A percentile compares a stretch with the other conserved stretches of the same genome.
These are phyloP conservation scores for Chascanopsetta lugubris DNA, from an alignment of 2,113 vertebrate genomes.

Conservation along the genomic window DNA sequence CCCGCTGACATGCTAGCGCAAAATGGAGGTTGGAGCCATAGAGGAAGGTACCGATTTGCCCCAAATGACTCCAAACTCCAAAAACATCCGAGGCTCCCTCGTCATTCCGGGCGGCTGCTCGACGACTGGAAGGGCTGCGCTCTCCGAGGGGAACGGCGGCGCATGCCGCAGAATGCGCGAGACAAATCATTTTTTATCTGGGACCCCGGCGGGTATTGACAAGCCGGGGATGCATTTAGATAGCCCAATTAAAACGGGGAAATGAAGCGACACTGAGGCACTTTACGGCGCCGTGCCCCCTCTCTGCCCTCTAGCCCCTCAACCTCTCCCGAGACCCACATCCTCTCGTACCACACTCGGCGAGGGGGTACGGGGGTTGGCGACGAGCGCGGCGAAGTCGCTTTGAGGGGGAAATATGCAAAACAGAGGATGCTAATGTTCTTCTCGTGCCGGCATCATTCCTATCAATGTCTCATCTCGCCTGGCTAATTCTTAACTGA, in stretches of 20 bases:
- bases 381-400: slow-evolving; percentile 26
- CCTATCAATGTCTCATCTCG: slow-evolving; percentile 17
- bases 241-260: slow-evolving; percentile 83
- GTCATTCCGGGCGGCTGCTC: slow-evolving; percentile 65
- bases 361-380: slow-evolving; percentile 19
- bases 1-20: slow-evolving; percentile 23
- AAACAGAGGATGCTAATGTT: slow-evolving; percentile 12
- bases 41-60: slow-evolving; percentile 25
- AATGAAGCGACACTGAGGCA: slow-evolving; percentile 76
- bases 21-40: neutral
- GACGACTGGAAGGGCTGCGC: slow-evolving; percentile 60
- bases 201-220: slow-evolving; percentile 80
- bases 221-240: slow-evolving; percentile 84
- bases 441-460: slow-evolving; percentile 21
- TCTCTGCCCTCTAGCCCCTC: slow-evolving; percentile 53
- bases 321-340: slow-evolving; percentile 56
- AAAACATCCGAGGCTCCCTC: slow-evolving; percentile 52
- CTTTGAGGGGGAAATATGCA: slow-evolving; percentile 44
- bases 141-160: slow-evolving; percentile 66
- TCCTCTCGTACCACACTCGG: slow-evolving; percentile 36
- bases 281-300: slow-evolving; percentile 61
- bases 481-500: slow-evolving; percentile 20
- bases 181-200: slow-evolving; percentile 83
- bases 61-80: slow-evolving; percentile 59
- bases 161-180: slow-evolving; percentile 78